Conservation (phyloP, 2,888 invertebrate genomes). For the Eupsilia transversa region DNA sequence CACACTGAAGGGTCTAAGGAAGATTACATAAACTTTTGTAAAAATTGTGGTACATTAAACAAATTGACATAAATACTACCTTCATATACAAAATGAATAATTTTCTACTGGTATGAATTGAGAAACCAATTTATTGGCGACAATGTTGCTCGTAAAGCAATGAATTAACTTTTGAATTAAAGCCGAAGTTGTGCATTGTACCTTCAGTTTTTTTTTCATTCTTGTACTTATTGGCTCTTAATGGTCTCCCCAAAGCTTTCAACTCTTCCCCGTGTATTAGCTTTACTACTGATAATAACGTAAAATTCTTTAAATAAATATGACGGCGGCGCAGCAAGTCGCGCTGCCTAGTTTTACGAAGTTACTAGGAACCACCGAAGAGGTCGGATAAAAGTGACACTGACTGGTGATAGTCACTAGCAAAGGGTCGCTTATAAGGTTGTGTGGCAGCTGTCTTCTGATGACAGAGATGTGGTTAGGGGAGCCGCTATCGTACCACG, state of each 20-base stretch:
- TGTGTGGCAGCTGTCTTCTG: neutral
- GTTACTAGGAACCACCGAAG: too few relatives aligned
- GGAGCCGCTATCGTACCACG: neutral
- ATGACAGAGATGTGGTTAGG: neutral
- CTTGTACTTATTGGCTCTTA: neutral
- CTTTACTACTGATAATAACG: neutral
- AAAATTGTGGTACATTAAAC: too few relatives aligned
- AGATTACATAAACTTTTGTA: neutral
- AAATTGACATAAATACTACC: neutral
- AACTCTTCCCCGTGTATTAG: neutral
- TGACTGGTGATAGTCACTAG: neutral
- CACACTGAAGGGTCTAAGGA: constrained; percentile 8
- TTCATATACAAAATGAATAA: neutral
- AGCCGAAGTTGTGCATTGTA: neutral
- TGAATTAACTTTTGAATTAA: neutral
- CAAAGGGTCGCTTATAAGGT: neutral
- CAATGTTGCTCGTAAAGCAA: neutral
- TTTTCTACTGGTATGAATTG: neutral
- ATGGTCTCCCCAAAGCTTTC: neutral
- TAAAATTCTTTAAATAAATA: neutral
- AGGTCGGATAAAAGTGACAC: too few relatives aligned
- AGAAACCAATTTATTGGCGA: neutral
- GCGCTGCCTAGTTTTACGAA: too few relatives aligned
- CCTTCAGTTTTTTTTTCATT: neutral
- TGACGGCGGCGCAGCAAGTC: too few relatives aligned